phyloP scores from a whole-genome alignment of 2,888 invertebrate genomes.

The Caenorhabditis drosophilae region DNA sequence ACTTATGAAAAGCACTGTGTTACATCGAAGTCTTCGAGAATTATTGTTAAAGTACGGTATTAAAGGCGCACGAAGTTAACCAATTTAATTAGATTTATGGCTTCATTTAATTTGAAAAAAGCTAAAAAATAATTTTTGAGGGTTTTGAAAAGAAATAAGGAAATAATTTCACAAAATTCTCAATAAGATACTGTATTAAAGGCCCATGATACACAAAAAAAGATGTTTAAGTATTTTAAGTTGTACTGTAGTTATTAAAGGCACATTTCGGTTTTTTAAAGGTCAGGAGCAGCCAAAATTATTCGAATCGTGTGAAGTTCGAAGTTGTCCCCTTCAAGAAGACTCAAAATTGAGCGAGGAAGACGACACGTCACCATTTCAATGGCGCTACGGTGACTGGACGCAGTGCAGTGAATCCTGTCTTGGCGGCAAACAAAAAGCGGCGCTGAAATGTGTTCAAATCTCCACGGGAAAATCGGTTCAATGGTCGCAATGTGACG shows the following conservation, averaged over 20 bases:
- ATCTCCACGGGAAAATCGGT: conserved; percentile 78
- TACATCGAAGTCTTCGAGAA: too few species aligned
- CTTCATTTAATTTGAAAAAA: too few species aligned
- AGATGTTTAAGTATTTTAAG: conserved; percentile 5
- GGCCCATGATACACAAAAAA: too few species aligned
- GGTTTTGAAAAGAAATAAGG: too few species aligned
- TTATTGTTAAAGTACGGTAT: too few species aligned
- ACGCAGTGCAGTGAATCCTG: conserved; percentile 91
- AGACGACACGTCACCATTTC: conserved; percentile 35
- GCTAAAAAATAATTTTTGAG: too few species aligned
- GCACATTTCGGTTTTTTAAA: conserved; percentile 16
- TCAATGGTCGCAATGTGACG: conserved; percentile 85
- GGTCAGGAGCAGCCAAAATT: conserved; percentile 60
- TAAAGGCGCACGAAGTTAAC: too few species aligned
- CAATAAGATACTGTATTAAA: too few species aligned
- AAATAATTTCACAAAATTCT: too few species aligned
- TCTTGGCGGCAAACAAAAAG: conserved; percentile 75
- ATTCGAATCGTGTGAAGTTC: conserved; percentile 64
- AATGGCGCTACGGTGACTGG: conserved; percentile 66
- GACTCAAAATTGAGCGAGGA: conserved; percentile 38
- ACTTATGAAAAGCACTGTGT: too few species aligned
- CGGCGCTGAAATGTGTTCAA: conserved; percentile 58
- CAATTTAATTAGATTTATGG: too few species aligned
- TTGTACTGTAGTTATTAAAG: background rate
- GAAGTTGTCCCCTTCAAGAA: conserved; percentile 57